phyloP scores from a whole-genome alignment of 2,797 vertebrate species.

The Emydoidea blandingii region DNA sequence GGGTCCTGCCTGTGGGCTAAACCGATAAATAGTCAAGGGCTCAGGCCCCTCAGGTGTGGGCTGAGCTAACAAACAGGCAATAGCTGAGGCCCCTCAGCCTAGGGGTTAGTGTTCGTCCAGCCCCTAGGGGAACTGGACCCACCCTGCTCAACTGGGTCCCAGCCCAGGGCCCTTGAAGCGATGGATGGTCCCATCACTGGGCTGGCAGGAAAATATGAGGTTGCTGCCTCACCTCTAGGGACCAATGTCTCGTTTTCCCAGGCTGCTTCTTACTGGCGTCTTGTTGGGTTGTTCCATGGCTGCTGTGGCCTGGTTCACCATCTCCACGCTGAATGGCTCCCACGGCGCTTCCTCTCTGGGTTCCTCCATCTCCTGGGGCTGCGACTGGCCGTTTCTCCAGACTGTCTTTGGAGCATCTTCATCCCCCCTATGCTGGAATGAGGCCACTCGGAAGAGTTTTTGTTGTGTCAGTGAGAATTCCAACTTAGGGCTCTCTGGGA shows the following conservation, averaged over 20 bases:
- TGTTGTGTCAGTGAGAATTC: not conserved
- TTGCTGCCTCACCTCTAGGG: not conserved
- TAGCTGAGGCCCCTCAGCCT: not conserved
- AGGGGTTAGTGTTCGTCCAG: not conserved
- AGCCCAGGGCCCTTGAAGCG: not conserved
- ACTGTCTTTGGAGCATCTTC: not conserved
- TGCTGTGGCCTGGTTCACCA: not conserved
- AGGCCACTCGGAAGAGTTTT: not conserved
- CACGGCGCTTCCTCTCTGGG: not conserved
- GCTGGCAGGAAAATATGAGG: not conserved
- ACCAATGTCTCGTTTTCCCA: not conserved
- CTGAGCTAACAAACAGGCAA: too few relatives aligned
- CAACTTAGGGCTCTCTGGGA: not conserved
- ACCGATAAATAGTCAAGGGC: too few relatives aligned
- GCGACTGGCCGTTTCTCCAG: not conserved
- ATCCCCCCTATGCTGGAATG: not conserved
- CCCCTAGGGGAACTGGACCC: too few relatives aligned
- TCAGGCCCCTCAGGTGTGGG: too few relatives aligned
- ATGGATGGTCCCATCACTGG: not conserved
- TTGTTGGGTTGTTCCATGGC: not conserved
- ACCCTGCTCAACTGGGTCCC: not conserved
- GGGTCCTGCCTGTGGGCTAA: not conserved
- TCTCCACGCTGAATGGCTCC: not conserved
- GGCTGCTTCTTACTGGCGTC: not conserved
- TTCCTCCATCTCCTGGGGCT: not conserved